Conservation (phyloP, 2,113 vertebrate genomes). For the Cranoglanis bouderius region DNA sequence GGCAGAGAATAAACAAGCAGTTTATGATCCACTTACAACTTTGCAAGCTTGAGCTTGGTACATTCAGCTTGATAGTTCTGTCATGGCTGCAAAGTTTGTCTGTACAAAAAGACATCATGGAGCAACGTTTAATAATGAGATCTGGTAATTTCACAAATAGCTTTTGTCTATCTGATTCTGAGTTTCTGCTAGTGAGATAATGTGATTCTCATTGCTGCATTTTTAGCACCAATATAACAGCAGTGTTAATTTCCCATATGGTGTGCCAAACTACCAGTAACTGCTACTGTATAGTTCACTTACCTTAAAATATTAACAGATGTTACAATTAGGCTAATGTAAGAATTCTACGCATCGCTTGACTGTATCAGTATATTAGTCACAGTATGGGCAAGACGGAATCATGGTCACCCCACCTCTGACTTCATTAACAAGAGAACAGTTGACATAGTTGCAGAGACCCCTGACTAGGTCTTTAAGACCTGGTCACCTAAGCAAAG, state of each 20-base stretch:
- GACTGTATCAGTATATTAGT: neutral
- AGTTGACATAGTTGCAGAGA: neutral
- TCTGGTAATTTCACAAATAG: neutral
- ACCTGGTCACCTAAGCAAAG: neutral
- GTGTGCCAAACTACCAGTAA: neutral
- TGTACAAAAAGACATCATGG: neutral
- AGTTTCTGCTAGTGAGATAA: neutral
- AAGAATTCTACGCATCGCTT: neutral
- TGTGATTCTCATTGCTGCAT: neutral
- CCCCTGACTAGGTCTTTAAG: neutral
- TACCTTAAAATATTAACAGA: neutral
- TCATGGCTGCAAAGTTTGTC: neutral
- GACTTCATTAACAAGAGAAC: neutral
- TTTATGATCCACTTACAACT: neutral
- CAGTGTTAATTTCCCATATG: constrained; percentile 13
- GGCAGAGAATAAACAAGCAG: neutral
- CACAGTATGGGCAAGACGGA: neutral
- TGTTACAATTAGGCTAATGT: neutral
- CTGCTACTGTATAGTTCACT: neutral
- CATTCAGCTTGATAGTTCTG: neutral
- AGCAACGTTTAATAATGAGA: neutral
- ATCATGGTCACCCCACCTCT: neutral
- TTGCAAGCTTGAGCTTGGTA: neutral
- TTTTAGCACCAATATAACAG: neutral
- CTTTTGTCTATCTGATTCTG: neutral